These are phyloP conservation scores for Symphodus melops DNA, from an alignment of 2,113 vertebrate genomes.

Conservation along the genomic window DNA sequence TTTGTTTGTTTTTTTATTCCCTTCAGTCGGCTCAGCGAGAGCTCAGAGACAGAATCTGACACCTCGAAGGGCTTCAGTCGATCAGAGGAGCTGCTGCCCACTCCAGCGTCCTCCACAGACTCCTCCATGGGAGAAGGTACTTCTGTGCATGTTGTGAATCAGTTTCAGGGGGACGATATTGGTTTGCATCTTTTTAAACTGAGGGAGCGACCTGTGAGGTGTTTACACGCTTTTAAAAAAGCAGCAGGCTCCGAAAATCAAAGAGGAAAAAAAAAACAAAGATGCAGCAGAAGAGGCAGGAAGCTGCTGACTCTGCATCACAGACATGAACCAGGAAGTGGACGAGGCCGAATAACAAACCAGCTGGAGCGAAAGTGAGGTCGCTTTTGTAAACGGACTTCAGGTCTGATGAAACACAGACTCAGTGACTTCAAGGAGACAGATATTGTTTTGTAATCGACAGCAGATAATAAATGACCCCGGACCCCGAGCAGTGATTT, in stretches of 20 bases:
- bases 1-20: background rate
- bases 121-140: conserved; percentile 89
- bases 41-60: conserved; percentile 86
- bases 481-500: too few species aligned
- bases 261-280: background rate
- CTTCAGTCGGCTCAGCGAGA: conserved; percentile 71
- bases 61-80: conserved; percentile 79
- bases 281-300: background rate
- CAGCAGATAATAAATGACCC: too few species aligned
- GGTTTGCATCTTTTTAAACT: background rate
- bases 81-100: conserved; percentile 87
- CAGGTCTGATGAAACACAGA: too few species aligned
- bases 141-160: background rate
- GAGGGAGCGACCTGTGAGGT: background rate
- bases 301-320: background rate
- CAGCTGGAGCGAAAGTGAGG: background rate
- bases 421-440: background rate
- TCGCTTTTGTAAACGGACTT: background rate
- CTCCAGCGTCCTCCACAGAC: conserved; percentile 85
- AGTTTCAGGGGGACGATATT: background rate
- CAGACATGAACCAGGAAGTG: conserved; percentile 1
- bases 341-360: background rate
- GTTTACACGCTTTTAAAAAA: background rate
- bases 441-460: too few species aligned
- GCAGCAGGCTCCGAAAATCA: background rate